Percentiles rank a stretch among this genome's conserved stretches.
These are phyloP conservation scores for Astatoreochromis straeleni DNA, from an alignment of 2,113 vertebrate species.

Conservation along the genomic window DNA sequence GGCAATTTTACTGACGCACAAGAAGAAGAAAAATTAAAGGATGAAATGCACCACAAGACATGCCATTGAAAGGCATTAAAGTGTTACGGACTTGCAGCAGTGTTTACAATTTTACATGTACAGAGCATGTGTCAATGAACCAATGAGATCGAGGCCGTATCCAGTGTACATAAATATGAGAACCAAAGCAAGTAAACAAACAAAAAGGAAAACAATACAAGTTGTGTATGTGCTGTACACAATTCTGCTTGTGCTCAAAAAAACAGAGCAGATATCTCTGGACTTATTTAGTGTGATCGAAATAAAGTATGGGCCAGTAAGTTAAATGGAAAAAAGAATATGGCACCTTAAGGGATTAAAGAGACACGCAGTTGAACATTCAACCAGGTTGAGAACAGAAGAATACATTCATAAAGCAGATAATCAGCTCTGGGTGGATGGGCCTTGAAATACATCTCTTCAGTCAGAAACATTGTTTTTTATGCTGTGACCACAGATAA, in stretches of 20 bases:
- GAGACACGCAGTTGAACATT: conserved; percentile 38
- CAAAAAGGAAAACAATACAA: not conserved
- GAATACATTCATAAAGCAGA: conserved; percentile 66
- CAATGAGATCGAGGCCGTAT: conserved; percentile 33
- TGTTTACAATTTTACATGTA: conserved; percentile 8
- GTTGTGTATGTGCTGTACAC: conserved; percentile 19
- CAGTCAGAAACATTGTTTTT: conserved; percentile 38
- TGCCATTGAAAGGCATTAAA: not conserved
- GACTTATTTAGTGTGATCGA: not conserved
- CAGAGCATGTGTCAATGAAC: conserved; percentile 15
- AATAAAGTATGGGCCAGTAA: conserved; percentile 7
- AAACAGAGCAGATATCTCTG: conserved; percentile 25
- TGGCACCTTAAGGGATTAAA: conserved; percentile 29
- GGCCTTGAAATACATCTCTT: conserved; percentile 35
- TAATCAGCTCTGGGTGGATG: conserved; percentile 49
- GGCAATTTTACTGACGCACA: not conserved
- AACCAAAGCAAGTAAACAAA: conserved; percentile 5
- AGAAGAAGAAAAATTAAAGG: not conserved
- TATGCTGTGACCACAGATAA: conserved; percentile 41
- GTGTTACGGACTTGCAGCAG: conserved; percentile 2
- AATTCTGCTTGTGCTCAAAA: conserved; percentile 23
- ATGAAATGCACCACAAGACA: conserved; percentile 20
- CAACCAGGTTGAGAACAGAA: conserved; percentile 25
- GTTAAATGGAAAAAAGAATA: conserved; percentile 2
- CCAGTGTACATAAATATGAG: conserved; percentile 61